Percentiles rank a stretch among this genome's conserved stretches.
Evolutionary conservation across 2,113 vertebrate species (phyloP).

Genomic region (Hippopotamus amphibius): DNA sequence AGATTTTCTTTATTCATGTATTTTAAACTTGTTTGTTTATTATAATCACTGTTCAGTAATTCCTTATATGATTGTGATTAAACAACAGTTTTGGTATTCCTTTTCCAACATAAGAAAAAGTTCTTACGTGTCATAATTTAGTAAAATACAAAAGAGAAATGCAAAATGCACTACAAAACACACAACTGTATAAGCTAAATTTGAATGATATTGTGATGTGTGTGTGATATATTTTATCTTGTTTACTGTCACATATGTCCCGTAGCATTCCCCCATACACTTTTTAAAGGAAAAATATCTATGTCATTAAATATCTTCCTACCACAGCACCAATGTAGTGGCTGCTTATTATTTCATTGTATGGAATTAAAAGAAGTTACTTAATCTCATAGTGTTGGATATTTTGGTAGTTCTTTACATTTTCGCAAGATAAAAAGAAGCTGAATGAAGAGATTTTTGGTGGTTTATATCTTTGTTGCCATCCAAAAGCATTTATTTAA

Average conservation of each 20-base stretch:
- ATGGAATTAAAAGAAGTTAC: not conserved
- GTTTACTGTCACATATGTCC: not conserved
- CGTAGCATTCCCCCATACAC: not conserved
- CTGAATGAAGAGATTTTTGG: not conserved
- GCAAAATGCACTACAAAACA: not conserved
- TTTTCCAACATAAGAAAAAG: not conserved
- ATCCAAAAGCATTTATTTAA: not conserved
- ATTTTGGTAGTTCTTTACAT: not conserved
- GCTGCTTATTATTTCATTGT: not conserved
- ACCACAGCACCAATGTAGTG: not conserved
- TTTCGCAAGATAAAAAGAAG: not conserved
- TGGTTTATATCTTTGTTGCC: not conserved
- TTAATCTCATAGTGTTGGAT: not conserved
- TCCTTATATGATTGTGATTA: not conserved
- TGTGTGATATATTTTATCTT: not conserved
- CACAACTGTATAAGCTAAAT: not conserved
- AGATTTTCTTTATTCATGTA: not conserved
- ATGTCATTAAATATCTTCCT: not conserved
- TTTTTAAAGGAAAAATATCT: not conserved
- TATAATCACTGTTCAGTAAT: not conserved
- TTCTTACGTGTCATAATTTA: not conserved
- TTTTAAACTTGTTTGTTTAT: not conserved
- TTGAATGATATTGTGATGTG: not conserved
- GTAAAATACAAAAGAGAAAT: not conserved
- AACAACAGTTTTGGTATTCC: not conserved